Percentiles rank a stretch among this genome's conserved stretches.
These are phyloP conservation scores for Athalia rosae DNA, from an alignment of 2,888 invertebrate species.

Conservation along the genomic window DNA sequence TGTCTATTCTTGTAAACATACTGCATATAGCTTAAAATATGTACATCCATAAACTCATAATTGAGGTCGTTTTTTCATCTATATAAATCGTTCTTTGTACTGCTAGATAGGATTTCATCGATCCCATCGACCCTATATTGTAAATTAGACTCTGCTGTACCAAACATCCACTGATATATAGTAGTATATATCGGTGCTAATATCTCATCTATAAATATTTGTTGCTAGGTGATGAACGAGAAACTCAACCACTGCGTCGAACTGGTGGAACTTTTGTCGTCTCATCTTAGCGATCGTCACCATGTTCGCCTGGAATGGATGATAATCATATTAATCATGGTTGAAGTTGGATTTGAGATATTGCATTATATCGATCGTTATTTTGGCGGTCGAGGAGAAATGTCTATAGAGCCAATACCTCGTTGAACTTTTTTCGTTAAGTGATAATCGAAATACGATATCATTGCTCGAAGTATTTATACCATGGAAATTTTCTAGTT, in stretches of 20 bases:
- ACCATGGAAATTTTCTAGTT: not conserved
- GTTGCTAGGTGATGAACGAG: constrained; percentile 91
- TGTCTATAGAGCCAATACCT: not conserved
- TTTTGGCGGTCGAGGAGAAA: constrained; percentile 54
- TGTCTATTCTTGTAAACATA: no score
- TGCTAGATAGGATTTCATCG: not conserved
- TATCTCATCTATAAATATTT: constrained; percentile 2
- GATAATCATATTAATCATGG: constrained; percentile 96
- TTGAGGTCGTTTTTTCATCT: no score
- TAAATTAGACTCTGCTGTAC: not conserved
- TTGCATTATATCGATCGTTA: constrained; percentile 85
- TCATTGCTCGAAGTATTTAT: not conserved
- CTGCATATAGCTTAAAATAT: no score
- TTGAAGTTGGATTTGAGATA: constrained; percentile 92
- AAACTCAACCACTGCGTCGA: constrained; percentile 96
- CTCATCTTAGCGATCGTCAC: constrained; percentile 94
- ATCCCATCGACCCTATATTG: not conserved
- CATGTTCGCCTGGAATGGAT: constrained; percentile 97
- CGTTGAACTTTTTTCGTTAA: not conserved
- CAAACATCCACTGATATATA: no score
- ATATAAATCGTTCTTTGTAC: no score
- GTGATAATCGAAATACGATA: not conserved
- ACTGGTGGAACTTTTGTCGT: constrained; percentile 89
- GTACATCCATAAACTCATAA: no score
- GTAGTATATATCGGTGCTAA: no score